Percentiles rank a stretch among this genome's conserved stretches.
phyloP scores from a whole-genome alignment of 1,140 invertebrate genomes.

The Lanistes nyassanus region DNA sequence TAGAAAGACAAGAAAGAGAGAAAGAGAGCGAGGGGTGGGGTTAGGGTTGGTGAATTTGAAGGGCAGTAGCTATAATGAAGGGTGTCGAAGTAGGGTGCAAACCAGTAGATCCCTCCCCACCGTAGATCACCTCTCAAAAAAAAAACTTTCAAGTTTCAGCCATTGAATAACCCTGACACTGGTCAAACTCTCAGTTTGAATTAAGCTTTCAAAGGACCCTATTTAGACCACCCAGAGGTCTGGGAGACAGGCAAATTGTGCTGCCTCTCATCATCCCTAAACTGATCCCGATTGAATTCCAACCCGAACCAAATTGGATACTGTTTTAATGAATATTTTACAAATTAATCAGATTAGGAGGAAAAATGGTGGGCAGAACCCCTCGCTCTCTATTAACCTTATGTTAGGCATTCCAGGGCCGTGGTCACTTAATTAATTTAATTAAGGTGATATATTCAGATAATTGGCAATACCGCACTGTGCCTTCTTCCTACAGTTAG shows the following conservation, averaged over 20 bases:
- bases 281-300: not conserved
- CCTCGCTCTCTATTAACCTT: constrained; percentile 34
- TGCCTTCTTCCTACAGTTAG: not conserved
- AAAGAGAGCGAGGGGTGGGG: too few species aligned
- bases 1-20: too few species aligned
- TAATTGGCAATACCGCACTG: constrained; percentile 38
- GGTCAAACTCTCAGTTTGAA: not conserved
- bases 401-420: constrained; percentile 33
- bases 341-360: constrained; percentile 38
- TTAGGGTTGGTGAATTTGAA: too few species aligned
- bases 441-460: constrained; percentile 38
- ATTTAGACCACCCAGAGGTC: too few species aligned
- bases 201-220: not conserved
- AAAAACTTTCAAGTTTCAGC: not conserved
- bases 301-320: constrained; percentile 37
- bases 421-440: constrained; percentile 39
- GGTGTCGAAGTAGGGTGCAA: too few species aligned
- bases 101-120: too few species aligned
- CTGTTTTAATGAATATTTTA: constrained; percentile 40
- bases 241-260: too few species aligned
- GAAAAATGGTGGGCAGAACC: constrained; percentile 20
- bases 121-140: not conserved
- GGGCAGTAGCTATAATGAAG: too few species aligned
- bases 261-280: too few species aligned
- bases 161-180: not conserved